These are phyloP conservation scores for Leguminivora glycinivorella DNA, from an alignment of 1,140 invertebrate species.

Conservation along the genomic window DNA sequence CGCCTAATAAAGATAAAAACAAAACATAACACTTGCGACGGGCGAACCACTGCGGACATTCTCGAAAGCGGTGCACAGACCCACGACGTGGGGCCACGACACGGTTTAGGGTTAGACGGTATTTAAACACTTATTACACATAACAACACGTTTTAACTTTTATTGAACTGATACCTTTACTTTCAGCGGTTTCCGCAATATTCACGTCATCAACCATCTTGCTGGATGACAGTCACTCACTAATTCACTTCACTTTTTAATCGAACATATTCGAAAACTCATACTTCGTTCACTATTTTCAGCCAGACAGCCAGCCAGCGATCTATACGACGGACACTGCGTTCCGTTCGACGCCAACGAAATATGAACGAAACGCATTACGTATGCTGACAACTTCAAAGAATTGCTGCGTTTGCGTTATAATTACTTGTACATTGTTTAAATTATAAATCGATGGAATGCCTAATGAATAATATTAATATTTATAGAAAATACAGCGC, in stretches of 20 bases:
- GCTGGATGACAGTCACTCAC: conserved; percentile 76
- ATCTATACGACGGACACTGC: conserved; percentile 74
- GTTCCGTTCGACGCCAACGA: conserved; percentile 74
- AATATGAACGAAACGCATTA: conserved; percentile 30
- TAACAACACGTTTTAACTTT: conserved; percentile 71
- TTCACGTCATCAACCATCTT: conserved; percentile 78
- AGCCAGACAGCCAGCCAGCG: conserved; percentile 73
- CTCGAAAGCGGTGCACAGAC: conserved; percentile 68
- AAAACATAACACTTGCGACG: conserved; percentile 67
- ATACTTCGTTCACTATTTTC: conserved; percentile 77
- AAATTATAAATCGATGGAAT: background rate
- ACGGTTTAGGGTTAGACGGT: conserved; percentile 74
- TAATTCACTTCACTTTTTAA: conserved; percentile 64
- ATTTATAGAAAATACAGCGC: too few relatives aligned
- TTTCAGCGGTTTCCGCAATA: conserved; percentile 76
- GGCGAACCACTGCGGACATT: conserved; percentile 68
- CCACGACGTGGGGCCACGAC: conserved; percentile 76
- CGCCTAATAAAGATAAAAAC: conserved; percentile 73
- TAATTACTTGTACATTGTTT: background rate
- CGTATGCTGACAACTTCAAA: conserved; percentile 40
- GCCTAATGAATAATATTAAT: background rate
- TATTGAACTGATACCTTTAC: conserved; percentile 75
- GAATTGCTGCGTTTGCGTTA: conserved; percentile 15
- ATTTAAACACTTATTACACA: conserved; percentile 74
- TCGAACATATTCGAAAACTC: conserved; percentile 78